Base-by-base conservation (phyloP, 2,888 invertebrate genomes). In the Meiosimyza platycephala region DNA sequence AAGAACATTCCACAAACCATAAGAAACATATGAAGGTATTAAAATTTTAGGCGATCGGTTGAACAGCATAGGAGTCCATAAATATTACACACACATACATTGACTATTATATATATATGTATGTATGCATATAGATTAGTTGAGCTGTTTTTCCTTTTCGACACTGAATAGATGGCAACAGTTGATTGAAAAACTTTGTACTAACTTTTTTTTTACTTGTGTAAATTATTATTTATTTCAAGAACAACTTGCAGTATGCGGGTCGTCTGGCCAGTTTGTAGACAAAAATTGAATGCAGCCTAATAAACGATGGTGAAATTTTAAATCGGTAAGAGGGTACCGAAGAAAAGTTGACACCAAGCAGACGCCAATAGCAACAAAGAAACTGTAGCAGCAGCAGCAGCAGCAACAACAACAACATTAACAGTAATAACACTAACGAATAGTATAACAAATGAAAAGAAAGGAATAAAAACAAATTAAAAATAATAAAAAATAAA, bases 341-440 rank as follows among this genome's bases (percentile, higher is more conserved):
- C 15, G 60, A 11, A 60, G 40, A 54, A 40, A 22, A 55, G 67
- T 68, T 57, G 68, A 68, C 68, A 68, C 68, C 68, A 59, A 52
- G 70, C 63, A 70, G 70, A 70, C 70, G 62, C 62, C 62, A 69
- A 40, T 68, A 47, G 48, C 62, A 65, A 22, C 65, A 62, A 72
- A 62, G 13, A 18, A 50, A 63, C 57, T 48, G 6, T 9, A 13
- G n/a, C 62, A 63, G 62, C 66, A 40, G 18, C 68, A 65, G 2
- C 22, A 22, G 22, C 22, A 47, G 47, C 16, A 40, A 11, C 67
- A 47, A 68, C 68, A 48, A 60, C 50, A 60, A 51, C 59, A 62
- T 47, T 11, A 13, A 63, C 63, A n/a, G 50, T 62, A 62, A 69
- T 51, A 62, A 51, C 64, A 51, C 16, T 18, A n/a, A 9, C n/a